A percentile compares a stretch with the other conserved stretches of the same genome.
Evolutionary conservation across 1,140 invertebrate genomes (phyloP).

Genomic region (Pogonognathellus flavescens): DNA sequence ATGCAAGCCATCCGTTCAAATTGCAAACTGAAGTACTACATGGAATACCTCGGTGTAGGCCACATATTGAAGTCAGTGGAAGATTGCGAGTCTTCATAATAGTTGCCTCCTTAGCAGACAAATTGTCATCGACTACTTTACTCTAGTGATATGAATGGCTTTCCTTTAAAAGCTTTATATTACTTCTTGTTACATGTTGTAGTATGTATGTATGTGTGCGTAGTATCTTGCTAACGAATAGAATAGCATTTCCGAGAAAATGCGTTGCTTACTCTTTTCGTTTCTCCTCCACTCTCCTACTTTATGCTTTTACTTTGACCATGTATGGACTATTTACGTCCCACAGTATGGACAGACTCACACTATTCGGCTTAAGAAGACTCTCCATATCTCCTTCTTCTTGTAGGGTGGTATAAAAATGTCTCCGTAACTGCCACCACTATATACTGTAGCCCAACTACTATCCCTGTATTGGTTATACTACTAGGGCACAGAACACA

Average conservation of each 20-base stretch:
- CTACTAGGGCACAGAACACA: no score
- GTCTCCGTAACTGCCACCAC: no score
- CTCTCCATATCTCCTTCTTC: no score
- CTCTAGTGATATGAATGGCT: slow-evolving; percentile 38
- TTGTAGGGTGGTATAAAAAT: no score
- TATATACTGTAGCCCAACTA: no score
- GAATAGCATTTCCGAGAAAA: not conserved
- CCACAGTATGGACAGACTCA: no score
- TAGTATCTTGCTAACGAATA: not conserved
- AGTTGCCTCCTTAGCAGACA: slow-evolving; percentile 24
- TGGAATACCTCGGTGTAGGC: not conserved
- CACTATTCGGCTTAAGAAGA: no score
- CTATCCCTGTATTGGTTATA: no score
- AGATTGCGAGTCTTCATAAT: slow-evolving; percentile 4
- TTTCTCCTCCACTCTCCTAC: not conserved
- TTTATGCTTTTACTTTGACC: no score
- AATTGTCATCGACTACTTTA: slow-evolving; percentile 35
- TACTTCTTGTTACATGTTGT: not conserved
- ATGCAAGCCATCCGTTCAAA: not conserved
- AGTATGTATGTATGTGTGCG: not conserved
- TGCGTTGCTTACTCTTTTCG: not conserved
- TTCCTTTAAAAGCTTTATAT: slow-evolving; percentile 33
- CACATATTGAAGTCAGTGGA: not conserved
- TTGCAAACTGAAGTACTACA: no score
- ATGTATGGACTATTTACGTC: no score